A percentile compares a stretch with the other conserved stretches of the same genome.
phyloP scores from a whole-genome alignment of 1,140 invertebrate species.

The Heliconius nattereri region DNA sequence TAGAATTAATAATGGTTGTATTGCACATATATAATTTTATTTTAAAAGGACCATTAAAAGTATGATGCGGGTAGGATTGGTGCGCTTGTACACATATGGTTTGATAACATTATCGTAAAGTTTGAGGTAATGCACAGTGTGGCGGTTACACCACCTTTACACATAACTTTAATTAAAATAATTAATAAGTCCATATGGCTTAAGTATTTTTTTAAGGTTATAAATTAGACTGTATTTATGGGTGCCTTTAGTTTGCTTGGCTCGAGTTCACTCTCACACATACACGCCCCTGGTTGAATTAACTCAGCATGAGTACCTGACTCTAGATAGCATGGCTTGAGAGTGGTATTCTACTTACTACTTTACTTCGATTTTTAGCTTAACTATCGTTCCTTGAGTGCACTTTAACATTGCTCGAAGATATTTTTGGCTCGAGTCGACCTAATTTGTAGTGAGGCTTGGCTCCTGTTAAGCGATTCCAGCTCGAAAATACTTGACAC shows the following conservation, averaged over 20 bases:
- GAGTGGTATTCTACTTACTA: background rate
- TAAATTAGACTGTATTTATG: background rate
- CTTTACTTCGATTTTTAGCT: no score
- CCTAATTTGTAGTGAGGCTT: background rate
- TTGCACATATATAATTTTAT: background rate
- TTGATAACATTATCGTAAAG: background rate
- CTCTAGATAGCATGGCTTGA: background rate
- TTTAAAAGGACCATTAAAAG: background rate
- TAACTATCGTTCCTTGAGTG: no score
- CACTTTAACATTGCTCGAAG: no score
- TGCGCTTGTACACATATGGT: background rate
- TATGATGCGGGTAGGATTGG: background rate
- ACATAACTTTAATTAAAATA: background rate
- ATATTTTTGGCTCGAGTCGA: no score
- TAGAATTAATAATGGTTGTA: background rate
- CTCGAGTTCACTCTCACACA: background rate
- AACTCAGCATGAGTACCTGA: background rate
- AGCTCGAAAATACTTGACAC: background rate
- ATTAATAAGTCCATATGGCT: background rate
- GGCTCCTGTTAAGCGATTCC: background rate
- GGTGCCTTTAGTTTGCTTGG: background rate
- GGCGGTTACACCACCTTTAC: background rate
- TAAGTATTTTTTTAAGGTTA: background rate
- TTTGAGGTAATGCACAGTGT: background rate
- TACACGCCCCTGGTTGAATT: background rate